Conservation (phyloP, 2,113 vertebrate genomes). For the Poeciliopsis prolifica region DNA sequence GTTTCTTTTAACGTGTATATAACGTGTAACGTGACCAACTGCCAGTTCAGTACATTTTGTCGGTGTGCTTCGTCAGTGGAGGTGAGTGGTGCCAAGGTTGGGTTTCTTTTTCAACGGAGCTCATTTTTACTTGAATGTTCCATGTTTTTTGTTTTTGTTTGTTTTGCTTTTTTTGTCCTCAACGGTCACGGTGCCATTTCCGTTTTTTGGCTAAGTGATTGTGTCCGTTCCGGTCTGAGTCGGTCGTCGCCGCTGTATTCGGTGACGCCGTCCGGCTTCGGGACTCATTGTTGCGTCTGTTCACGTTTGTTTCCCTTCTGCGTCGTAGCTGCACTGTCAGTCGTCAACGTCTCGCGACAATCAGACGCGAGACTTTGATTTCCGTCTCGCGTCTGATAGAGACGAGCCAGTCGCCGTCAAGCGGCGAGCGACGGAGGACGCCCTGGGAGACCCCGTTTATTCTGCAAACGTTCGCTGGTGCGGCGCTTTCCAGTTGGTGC, state of each 20-base stretch:
- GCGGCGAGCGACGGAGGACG: constrained; percentile 15
- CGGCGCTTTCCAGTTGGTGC: constrained; percentile 70
- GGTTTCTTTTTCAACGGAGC: constrained; percentile 7
- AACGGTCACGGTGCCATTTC: constrained; percentile 61
- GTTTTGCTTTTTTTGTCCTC: constrained; percentile 20
- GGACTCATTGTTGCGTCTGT: constrained; percentile 57
- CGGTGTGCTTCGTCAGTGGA: constrained; percentile 80
- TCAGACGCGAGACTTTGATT: constrained; percentile 7
- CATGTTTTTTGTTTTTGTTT: background rate
- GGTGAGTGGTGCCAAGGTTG: constrained; percentile 47
- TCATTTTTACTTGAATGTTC: constrained; percentile 60
- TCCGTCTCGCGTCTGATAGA: background rate
- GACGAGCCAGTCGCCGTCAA: background rate
- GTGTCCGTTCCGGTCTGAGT: constrained; percentile 28
- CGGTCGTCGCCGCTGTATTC: constrained; percentile 17
- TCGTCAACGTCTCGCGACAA: background rate
- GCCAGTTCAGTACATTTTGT: constrained; percentile 73
- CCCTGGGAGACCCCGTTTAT: constrained; percentile 15
- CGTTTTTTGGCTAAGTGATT: constrained; percentile 21
- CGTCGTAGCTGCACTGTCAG: constrained; percentile 83
- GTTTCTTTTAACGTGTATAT: constrained; percentile 76
- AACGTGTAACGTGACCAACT: constrained; percentile 75
- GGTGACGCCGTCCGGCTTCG: constrained; percentile 59
- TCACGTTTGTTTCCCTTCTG: constrained; percentile 82
- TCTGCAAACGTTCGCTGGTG: constrained; percentile 51